Base-by-base conservation (phyloP, 2,113 vertebrate species). In the Phyllostomus discolor region DNA sequence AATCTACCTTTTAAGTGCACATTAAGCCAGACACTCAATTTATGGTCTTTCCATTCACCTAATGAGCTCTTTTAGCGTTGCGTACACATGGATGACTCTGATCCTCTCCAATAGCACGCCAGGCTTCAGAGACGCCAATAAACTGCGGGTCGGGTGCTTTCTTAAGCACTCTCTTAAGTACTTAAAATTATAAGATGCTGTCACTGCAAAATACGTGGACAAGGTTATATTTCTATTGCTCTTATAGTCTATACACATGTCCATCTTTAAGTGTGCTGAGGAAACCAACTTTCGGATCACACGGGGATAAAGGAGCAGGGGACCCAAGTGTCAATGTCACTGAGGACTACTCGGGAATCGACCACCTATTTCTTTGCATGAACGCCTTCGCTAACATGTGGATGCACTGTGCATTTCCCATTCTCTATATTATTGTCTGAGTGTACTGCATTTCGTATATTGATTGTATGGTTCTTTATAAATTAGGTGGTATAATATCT, bases 401-500 rank as follows among this genome's bases (percentile, higher is more conserved):
- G 19, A 22, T 0, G 7, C 15, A 38, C 26, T 91, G 2, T 31
- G 7, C 28, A 33, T 54, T 88, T 88, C 2, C 19, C 10, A n/a
- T 72, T 57, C 73, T 78, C 33, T 38, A 2, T 35, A 17, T 62
- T n/a, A 76, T 54, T 38, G 73, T 81, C 59, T 4, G 54, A 70
- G 38, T 31, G 26, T 50, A 38, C 43, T 67, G 43, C 16, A 15
- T 59, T 59, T 91, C 73, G 5, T 73, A 72, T 54, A 67, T 88
- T 59, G 20, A 50, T 79, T 97, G 92, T 67, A 33, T 81, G 20
- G 26, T 35, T 87, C 50, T 70, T 82, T 76, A n/a, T 70, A 67
- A 69, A 7, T 62, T 67, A 76, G 28, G 54, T 22, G n/a, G 22
- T 5, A 57, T 80, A 76, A 41, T 59, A 38, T 59, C 6, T 69